Conservation (phyloP, 2,113 vertebrate genomes). For the Phrynocephalus versicolor region DNA sequence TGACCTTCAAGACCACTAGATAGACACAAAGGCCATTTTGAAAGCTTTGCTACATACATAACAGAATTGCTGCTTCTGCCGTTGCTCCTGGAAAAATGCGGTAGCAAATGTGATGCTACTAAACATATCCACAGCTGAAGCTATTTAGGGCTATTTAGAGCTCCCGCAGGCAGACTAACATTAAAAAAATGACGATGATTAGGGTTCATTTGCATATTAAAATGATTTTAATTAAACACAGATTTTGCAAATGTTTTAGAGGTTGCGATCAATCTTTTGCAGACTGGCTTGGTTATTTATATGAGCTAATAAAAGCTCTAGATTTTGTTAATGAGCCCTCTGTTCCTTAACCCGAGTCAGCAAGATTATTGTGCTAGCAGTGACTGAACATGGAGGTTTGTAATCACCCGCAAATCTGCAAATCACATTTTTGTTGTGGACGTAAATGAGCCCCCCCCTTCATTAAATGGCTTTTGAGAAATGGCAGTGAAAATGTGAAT, state of each 20-base stretch:
- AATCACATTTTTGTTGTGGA: slow-evolving; percentile 25
- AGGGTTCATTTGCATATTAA: slow-evolving; percentile 79
- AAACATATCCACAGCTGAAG: slow-evolving; percentile 60
- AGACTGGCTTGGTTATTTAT: slow-evolving; percentile 74
- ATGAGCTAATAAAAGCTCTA: slow-evolving; percentile 70
- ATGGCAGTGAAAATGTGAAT: too few relatives aligned
- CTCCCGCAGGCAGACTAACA: slow-evolving; percentile 66
- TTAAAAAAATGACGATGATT: slow-evolving; percentile 80
- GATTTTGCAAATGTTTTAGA: slow-evolving; percentile 74
- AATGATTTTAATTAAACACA: slow-evolving; percentile 80
- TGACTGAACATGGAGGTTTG: slow-evolving; percentile 36
- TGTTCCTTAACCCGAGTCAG: slow-evolving; percentile 64
- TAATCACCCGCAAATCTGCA: slow-evolving; percentile 27
- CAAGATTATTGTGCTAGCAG: slow-evolving; percentile 62
- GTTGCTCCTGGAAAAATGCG: slow-evolving; percentile 4
- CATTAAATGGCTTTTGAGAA: too few relatives aligned
- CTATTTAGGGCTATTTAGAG: slow-evolving; percentile 54
- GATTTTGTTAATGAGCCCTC: slow-evolving; percentile 69
- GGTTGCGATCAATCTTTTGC: slow-evolving; percentile 72
- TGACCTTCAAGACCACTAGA: slow-evolving; percentile 50
- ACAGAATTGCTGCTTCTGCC: slow-evolving; percentile 40
- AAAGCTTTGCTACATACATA: slow-evolving; percentile 13
- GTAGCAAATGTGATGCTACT: slow-evolving; percentile 56
- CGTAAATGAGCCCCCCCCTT: too few relatives aligned
- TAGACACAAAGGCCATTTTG: slow-evolving; percentile 33